phyloP scores from a whole-genome alignment of 2,113 vertebrate species.

The Scortum barcoo region DNA sequence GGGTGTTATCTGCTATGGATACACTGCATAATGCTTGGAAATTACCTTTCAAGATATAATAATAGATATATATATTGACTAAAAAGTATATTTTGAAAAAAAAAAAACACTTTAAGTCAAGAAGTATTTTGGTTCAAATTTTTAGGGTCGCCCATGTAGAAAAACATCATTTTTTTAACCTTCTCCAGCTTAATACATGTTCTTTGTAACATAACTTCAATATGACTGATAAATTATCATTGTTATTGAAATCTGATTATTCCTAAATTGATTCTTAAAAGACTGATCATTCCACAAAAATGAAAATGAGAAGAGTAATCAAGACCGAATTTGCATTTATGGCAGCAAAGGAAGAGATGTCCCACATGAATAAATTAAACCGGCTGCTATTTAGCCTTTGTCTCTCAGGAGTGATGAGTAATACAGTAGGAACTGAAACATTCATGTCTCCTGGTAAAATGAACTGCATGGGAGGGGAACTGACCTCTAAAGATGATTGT shows the following conservation, averaged over 20 bases:
- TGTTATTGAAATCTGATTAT: constrained; percentile 91
- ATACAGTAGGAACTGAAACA: constrained; percentile 62
- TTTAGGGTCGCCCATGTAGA: neutral
- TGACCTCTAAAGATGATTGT: constrained; percentile 76
- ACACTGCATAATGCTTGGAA: constrained; percentile 14
- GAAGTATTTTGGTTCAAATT: too few species aligned
- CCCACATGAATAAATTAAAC: constrained; percentile 90
- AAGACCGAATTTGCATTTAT: constrained; percentile 89
- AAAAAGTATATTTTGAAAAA: too few species aligned
- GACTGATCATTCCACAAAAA: constrained; percentile 92
- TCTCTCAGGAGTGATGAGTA: constrained; percentile 73
- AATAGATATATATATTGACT: too few species aligned
- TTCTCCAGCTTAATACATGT: neutral
- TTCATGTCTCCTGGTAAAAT: constrained; percentile 60
- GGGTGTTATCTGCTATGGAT: neutral
- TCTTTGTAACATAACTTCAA: neutral
- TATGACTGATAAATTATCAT: constrained; percentile 80
- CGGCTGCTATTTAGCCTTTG: constrained; percentile 78
- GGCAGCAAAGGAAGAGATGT: constrained; percentile 85
- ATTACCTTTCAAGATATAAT: neutral
- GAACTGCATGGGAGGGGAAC: constrained; percentile 34
- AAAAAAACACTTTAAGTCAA: too few species aligned
- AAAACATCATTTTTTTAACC: neutral
- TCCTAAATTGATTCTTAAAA: constrained; percentile 90
- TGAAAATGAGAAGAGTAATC: constrained; percentile 92